Percentiles rank a stretch among this genome's conserved stretches.
Conservation (phyloP, 2,888 invertebrate genomes). For the Hypomecis punctinalis region DNA sequence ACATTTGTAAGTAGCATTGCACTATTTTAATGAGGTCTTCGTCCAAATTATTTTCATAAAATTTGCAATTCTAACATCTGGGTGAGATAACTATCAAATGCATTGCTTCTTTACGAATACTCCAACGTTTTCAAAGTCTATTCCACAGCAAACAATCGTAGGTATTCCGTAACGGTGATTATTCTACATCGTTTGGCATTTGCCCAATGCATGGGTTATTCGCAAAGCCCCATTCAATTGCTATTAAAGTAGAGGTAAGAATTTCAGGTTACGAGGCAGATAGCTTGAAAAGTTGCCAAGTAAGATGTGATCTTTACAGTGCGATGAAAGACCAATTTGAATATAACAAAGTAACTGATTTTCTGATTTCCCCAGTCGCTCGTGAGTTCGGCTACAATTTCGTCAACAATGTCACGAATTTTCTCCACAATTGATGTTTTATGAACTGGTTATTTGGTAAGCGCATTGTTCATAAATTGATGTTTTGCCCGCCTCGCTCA, state of each 20-base stretch:
- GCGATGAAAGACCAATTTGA: conserved; percentile 47
- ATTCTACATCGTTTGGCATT: conserved; percentile 43
- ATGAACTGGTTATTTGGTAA: conserved; percentile 40
- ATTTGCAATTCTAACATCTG: conserved; percentile 8
- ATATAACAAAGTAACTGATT: conserved; percentile 49
- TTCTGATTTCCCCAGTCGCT: conserved; percentile 49
- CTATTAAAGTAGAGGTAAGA: conserved; percentile 40
- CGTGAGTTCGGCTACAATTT: conserved; percentile 37
- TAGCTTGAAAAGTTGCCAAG: conserved; percentile 49
- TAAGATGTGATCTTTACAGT: conserved; percentile 32
- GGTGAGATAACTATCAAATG: conserved; percentile 22
- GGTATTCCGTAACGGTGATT: conserved; percentile 36
- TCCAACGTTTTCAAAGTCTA: conserved; percentile 28
- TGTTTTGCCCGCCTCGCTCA: conserved; percentile 15
- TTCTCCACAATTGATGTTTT: conserved; percentile 38
- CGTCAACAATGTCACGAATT: conserved; percentile 39
- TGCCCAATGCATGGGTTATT: conserved; percentile 46
- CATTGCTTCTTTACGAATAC: conserved; percentile 22
- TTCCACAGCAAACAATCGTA: conserved; percentile 37
- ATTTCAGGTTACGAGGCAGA: conserved; percentile 39
- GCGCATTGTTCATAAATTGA: conserved; percentile 35
- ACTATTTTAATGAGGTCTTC: neutral
- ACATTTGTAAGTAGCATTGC: neutral
- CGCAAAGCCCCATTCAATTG: conserved; percentile 39
- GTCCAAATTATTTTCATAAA: neutral